Evolutionary conservation across 2,888 invertebrate species (phyloP), one percentile per base, ranked within the genome.

Genomic region (Metacarcinus magister): DNA sequence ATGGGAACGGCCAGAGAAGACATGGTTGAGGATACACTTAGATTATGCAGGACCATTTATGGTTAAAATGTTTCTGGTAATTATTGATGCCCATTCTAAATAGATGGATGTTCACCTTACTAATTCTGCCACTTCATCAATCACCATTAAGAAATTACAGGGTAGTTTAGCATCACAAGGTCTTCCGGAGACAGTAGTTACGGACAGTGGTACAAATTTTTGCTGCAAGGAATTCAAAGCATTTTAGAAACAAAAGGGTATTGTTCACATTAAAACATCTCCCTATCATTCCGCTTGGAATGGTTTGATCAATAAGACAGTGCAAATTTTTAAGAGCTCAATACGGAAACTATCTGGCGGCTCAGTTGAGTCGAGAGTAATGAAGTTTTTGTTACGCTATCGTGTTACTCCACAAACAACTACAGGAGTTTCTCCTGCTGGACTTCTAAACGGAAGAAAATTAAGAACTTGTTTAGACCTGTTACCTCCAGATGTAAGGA

Each of bases 71-170:
- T 89, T 89, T 16, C 39, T 89, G 7, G 39, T 32, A 5, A 89
- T 89, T 5, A 32, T 39, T 32, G 89, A 89, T 89, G 89, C 89
- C 39, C 89, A 89, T 39, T 89, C 89, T 5, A 89, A 89, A 89
- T 89, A 32, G 89, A 16, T 89, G 28, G 89, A 89, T 89, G 89
- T 89, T 89, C 89, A 89, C 39, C 32, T 32, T n/a, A 32, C 89
- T 32, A n/a, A 89, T 5, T 89, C 89, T 4, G 89, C 89, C 28
- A 89, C 39, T n/a, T n/a, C 89, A 39, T 28, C 89, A 8, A 32
- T 13, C 5, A 39, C 89, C 39, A 32, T 89, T 89, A 32, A 89
- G 16, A 89, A 89, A 32, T 16, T 89, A 32, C 28, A 39, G 16
- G 39, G 4, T n/a, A 89, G 32, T 32, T 89, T 89, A 13, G 89